A percentile compares a stretch with the other conserved stretches of the same genome.
Conservation (phyloP, 2,113 vertebrate genomes). For the Rhagologus leucostigma region DNA sequence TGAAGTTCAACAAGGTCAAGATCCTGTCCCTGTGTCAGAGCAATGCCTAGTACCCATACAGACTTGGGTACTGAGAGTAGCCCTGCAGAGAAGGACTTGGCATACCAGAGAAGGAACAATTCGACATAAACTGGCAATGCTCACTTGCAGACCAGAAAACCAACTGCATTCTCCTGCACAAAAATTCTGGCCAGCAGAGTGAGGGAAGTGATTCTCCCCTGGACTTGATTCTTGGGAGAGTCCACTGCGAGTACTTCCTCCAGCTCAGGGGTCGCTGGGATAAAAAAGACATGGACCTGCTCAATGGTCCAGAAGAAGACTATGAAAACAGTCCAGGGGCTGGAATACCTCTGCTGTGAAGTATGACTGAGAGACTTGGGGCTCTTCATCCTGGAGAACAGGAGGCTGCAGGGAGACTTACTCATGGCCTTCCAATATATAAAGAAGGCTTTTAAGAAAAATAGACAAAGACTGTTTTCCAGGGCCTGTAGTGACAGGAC, state of each 20-base stretch:
- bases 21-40: neutral
- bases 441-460: neutral
- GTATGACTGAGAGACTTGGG: neutral
- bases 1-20: neutral
- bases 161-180: neutral
- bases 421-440: neutral
- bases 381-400: neutral
- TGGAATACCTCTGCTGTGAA: neutral
- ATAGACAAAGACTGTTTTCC: neutral
- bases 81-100: neutral
- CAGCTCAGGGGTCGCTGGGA: fast-evolving
- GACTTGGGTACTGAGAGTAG: fast-evolving
- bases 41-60: neutral
- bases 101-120: neutral
- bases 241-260: neutral
- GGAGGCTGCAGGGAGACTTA: neutral
- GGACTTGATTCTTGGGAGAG: neutral
- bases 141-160: neutral
- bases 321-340: neutral
- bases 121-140: neutral
- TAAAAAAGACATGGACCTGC: neutral
- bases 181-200: neutral
- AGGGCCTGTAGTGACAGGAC: neutral
- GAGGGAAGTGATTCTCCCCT: neutral
- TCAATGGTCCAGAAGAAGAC: neutral